phyloP scores from a whole-genome alignment of 2,113 vertebrate genomes.

The Ondatra zibethicus region DNA sequence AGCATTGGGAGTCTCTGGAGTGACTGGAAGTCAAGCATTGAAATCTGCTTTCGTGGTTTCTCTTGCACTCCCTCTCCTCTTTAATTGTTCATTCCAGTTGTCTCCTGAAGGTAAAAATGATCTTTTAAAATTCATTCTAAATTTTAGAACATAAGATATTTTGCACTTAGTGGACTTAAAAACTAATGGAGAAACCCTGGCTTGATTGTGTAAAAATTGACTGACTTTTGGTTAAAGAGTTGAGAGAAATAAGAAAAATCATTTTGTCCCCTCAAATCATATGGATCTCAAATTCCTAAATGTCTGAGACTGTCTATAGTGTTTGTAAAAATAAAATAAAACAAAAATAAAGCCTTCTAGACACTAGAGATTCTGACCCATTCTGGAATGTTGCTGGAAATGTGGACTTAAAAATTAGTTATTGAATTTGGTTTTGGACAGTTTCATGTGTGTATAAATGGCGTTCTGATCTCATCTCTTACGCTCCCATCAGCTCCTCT shows the following conservation, averaged over 20 bases:
- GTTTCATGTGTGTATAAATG: background rate
- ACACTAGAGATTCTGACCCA: background rate
- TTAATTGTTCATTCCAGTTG: background rate
- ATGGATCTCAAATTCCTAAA: too few species aligned
- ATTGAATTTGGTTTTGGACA: background rate
- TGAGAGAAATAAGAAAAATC: background rate
- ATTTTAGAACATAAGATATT: conserved; percentile 6
- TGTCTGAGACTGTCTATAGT: background rate
- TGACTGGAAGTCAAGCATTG: background rate
- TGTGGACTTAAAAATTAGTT: background rate
- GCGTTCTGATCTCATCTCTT: background rate
- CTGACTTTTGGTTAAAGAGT: conserved; percentile 21
- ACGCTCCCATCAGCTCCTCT: too few species aligned
- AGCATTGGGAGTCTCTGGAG: background rate
- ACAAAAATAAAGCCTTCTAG: background rate
- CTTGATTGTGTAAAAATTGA: conserved; percentile 23
- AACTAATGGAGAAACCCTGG: background rate
- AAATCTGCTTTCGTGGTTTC: background rate
- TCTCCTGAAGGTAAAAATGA: background rate
- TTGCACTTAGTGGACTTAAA: conserved; percentile 1
- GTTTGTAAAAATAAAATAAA: background rate
- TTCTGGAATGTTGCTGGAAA: background rate
- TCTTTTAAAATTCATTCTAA: background rate
- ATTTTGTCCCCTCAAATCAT: background rate
- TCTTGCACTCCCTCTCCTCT: background rate